Evolutionary conservation across 2,797 vertebrate species (phyloP), one percentile per base, ranked within the genome.

Genomic region (Tamandua tetradactyla): DNA sequence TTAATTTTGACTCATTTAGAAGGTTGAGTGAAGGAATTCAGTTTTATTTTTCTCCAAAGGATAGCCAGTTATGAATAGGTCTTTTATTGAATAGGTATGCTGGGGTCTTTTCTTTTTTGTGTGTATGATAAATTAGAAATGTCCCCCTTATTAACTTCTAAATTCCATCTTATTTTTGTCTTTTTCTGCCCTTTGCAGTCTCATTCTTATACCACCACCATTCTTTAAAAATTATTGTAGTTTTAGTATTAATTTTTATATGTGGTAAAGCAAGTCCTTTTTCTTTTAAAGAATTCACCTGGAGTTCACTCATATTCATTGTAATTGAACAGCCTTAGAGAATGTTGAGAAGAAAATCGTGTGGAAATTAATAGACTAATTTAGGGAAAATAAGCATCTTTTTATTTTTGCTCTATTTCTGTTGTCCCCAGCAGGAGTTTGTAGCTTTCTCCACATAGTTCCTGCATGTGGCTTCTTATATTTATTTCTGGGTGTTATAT

Each of bases 1-100:
- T 93, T 57, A 72, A 87, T 74, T 93, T 85, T 62, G 30, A 69
- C 91, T 91, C 61, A 88, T 40, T n/a, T 84, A 13, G 57, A 90
- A 87, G 66, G 20, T 47, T 62, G 32, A 84, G 7, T 91, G 61
- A 78, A 55, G 42, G 25, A 74, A 85, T 79, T 7, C 47, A n/a
- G 47, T 27, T 93, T 96, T 87, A 81, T 71, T 88, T 81, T 71
- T 66, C 55, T 66, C 7, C 30, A 47, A 9, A 64, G 47, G 15
- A 17, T 55, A 91, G 66, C 42, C 66, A 79, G 49, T 69, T 89
- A 35, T 15, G 11, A 44, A 81, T 86, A 83, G 40, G 52, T 55
- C 44, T 78, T 72, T 59, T 35, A 59, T 55, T 69, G 78, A 87
- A 52, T 78, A 74, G 15, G 79, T 81, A 13, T 55, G 4, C 13